A percentile compares a stretch with the other conserved stretches of the same genome.
Evolutionary conservation across 2,888 invertebrate genomes (phyloP).

Genomic region (Sipha maydis): DNA sequence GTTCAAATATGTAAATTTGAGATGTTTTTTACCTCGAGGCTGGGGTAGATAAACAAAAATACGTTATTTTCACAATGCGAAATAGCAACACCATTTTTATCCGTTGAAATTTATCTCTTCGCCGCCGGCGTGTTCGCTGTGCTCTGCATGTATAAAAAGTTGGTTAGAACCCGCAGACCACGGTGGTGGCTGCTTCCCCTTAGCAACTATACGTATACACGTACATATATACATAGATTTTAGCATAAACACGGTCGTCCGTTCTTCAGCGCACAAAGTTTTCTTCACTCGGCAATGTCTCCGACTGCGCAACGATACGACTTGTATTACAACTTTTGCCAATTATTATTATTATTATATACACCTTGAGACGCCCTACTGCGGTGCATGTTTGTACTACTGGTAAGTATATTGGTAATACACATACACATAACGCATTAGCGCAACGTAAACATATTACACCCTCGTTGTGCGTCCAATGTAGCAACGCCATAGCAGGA

Average conservation of each 20-base stretch:
- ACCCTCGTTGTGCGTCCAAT: not conserved
- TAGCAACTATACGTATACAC: not conserved
- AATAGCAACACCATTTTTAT: slow-evolving; percentile 36
- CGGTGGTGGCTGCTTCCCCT: not conserved
- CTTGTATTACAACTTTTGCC: slow-evolving; percentile 14
- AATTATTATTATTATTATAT: not conserved
- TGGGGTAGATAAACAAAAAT: slow-evolving; percentile 18
- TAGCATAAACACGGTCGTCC: not conserved
- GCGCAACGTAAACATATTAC: not conserved
- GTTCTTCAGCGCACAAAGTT: not conserved
- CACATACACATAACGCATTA: not conserved
- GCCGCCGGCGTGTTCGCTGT: not conserved
- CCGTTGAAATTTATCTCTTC: slow-evolving; percentile 1
- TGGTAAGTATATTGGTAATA: not conserved
- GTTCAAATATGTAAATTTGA: slow-evolving; percentile 32
- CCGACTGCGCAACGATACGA: too few relatives aligned
- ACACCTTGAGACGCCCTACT: not conserved
- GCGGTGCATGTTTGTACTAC: not conserved
- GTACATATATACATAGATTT: not conserved
- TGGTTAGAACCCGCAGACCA: slow-evolving; percentile 10
- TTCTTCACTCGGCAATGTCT: slow-evolving; percentile 12
- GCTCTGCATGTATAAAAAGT: slow-evolving; percentile 17
- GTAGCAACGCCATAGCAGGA: not conserved
- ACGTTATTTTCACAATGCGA: slow-evolving; percentile 26
- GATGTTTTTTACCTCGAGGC: slow-evolving; percentile 6